Percentiles rank a stretch among this genome's conserved stretches.
These are phyloP conservation scores for Mechanitis messenoides DNA, from an alignment of 2,888 invertebrate genomes.

Conservation along the genomic window DNA sequence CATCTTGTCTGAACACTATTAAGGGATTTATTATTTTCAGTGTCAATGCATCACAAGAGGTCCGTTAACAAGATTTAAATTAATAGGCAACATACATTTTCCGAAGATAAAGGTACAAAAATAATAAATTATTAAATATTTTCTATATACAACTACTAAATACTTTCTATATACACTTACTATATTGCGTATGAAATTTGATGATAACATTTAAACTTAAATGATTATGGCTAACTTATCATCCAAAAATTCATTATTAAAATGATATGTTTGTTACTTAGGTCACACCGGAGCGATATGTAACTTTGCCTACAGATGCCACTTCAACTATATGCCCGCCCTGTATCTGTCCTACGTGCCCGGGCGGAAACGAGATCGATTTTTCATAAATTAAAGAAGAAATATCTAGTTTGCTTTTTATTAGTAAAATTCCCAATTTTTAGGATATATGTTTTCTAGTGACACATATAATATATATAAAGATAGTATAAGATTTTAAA, in stretches of 20 bases:
- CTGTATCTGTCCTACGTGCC: constrained; percentile 34
- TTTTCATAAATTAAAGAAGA: neutral
- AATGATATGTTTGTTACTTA: constrained; percentile 25
- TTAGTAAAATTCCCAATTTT: too few species aligned
- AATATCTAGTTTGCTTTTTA: too few species aligned
- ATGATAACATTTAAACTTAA: too few species aligned
- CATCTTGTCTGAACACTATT: too few species aligned
- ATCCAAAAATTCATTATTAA: neutral
- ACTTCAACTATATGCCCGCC: constrained; percentile 46
- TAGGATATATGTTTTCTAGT: too few species aligned
- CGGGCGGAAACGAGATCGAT: neutral
- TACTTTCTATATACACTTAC: too few species aligned
- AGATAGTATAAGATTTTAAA: too few species aligned
- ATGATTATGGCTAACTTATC: neutral
- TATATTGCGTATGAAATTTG: too few species aligned
- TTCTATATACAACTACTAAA: too few species aligned
- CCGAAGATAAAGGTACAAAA: constrained; percentile 45
- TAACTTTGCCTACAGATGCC: constrained; percentile 36
- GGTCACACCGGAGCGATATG: constrained; percentile 39
- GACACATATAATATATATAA: too few species aligned
- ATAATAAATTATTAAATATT: neutral
- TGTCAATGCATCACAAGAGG: constrained; percentile 52
- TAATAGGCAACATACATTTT: constrained; percentile 54
- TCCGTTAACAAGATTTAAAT: constrained; percentile 46
- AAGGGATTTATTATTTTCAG: constrained; percentile 35